Evolutionary conservation across 2,113 vertebrate genomes (phyloP), one percentile per base, ranked within the genome.

Genomic region (Hippocampus mohnikei): DNA sequence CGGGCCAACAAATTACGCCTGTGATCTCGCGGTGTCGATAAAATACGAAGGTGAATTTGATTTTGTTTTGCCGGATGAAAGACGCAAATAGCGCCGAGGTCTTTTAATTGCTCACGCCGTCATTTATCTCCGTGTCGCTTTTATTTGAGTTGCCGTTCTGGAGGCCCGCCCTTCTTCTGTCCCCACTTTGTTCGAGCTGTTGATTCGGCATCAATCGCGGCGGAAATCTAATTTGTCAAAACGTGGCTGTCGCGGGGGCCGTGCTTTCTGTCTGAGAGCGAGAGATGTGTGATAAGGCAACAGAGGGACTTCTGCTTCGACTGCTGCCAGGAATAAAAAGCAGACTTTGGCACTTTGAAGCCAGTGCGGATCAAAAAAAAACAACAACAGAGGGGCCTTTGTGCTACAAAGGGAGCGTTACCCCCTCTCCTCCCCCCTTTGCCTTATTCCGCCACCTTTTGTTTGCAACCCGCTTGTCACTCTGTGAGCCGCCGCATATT

Each of bases 321-420:
- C 11, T 25, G 55, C 55, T 27, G 84, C 81, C 60, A 68, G 84
- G 81, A 86, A 86, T 79, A 81, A 89, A 58, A 87, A 87, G 75
- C 80, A 81, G 87, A 88, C 85, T 86, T 89, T 71, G 82, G 73
- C 87, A 85, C 87, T 90, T 91, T 91, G 87, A 91, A 88, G 90
- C 82, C 75, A 53, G 33, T 63, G 79, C 81, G 74, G 84, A 90
- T 90, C 85, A 91, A 88, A 88, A 83, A 56, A 53, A 55, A n/a
- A 46, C 16, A 44, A 89, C 86, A 85, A 85, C 84, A 87, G 68
- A 88, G 80, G 64, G 66, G 71, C 77, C 85, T 89, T 85, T 89
- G 84, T 87, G 88, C 75, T 83, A 88, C 80, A 90, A 88, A 89
- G 87, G 75, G 44, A 82, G 69, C 18, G 16, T 77, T 79, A 75